Evolutionary conservation across 2,113 vertebrate species (phyloP), one percentile per base, ranked within the genome.

Genomic region (Sterrhoptilus dennistouni): DNA sequence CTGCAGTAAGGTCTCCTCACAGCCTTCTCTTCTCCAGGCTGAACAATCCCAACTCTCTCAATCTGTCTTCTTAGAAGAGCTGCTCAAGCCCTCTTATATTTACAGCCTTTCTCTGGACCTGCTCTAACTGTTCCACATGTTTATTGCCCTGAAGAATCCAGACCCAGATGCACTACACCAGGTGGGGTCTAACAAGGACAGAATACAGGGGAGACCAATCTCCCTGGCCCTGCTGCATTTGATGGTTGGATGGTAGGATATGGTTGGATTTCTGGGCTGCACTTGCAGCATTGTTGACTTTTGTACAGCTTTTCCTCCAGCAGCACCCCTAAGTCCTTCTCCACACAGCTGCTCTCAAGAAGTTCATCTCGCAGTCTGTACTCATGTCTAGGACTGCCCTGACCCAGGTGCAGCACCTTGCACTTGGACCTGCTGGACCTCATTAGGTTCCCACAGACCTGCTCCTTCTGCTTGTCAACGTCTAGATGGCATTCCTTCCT

Each of bases 131-230:
- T 36, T 33, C 4, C 18, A 19, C 6, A 13, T 5, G 7, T 44
- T 65, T 65, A 25, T 23, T 57, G 9, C 28, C 12, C 31, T 23
- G 31, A 65, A 35, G 44, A 65, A 57, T 20, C 12, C 52, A 57
- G 33, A 57, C 8, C 12, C 0, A 1, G 21, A 57, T 1, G 2
- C 44, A 27, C 7, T 36, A 15, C 52, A 44, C 21, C 14, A 17
- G 19, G 14, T 28, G 12, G 23, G 31, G 15, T 59, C 60, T 45
- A 40, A 23, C 22, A 38, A 38, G 38, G 22, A 65, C 33, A 24
- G 50, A 36, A 52, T 1, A 28, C n/a, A 65, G 12, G 22, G 6
- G 9, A 74, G 19, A 28, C 19, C 21, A 72, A 57, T 3, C 33
- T 27, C 27, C 10, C 33, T 24, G 33, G n/a, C 53, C 33, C 23